These are phyloP conservation scores for Channa argus DNA, from an alignment of 2,113 vertebrate species.

Conservation along the genomic window DNA sequence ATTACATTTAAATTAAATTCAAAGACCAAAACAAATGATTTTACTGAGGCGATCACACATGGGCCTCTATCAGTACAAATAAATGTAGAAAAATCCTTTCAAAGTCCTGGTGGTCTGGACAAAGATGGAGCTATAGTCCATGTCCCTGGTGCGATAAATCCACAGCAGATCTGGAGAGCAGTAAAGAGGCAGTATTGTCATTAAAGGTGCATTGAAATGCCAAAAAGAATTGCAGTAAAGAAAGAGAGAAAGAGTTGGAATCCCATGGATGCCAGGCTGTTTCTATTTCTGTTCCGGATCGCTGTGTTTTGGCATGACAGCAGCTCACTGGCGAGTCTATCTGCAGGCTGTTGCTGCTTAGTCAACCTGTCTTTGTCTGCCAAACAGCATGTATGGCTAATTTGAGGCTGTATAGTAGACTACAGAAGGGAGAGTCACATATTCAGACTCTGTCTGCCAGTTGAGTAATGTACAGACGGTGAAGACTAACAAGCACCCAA, in stretches of 20 bases:
- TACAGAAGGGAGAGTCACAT: constrained; percentile 46
- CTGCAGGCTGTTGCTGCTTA: constrained; percentile 71
- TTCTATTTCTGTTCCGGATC: constrained; percentile 68
- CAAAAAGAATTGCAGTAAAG: constrained; percentile 25
- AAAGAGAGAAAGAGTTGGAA: constrained; percentile 41
- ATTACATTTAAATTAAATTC: background rate
- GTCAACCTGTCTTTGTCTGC: constrained; percentile 63
- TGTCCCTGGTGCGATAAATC: constrained; percentile 27
- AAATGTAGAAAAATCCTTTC: background rate
- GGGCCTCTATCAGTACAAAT: too few relatives aligned
- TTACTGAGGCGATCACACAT: too few relatives aligned
- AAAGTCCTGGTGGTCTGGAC: background rate
- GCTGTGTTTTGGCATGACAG: constrained; percentile 60
- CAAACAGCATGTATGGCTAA: constrained; percentile 67
- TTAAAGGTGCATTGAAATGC: constrained; percentile 26
- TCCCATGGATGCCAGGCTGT: constrained; percentile 64
- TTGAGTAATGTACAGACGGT: constrained; percentile 12
- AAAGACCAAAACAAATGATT: background rate
- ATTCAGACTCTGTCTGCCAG: constrained; percentile 24
- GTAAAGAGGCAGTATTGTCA: constrained; percentile 28
- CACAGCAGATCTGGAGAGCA: constrained; percentile 16
- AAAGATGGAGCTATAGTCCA: background rate
- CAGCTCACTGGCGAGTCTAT: constrained; percentile 48
- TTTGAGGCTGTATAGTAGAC: constrained; percentile 61
- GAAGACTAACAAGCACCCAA: background rate